phyloP scores from a whole-genome alignment of 2,113 vertebrate genomes.

The Sprattus sprattus region DNA sequence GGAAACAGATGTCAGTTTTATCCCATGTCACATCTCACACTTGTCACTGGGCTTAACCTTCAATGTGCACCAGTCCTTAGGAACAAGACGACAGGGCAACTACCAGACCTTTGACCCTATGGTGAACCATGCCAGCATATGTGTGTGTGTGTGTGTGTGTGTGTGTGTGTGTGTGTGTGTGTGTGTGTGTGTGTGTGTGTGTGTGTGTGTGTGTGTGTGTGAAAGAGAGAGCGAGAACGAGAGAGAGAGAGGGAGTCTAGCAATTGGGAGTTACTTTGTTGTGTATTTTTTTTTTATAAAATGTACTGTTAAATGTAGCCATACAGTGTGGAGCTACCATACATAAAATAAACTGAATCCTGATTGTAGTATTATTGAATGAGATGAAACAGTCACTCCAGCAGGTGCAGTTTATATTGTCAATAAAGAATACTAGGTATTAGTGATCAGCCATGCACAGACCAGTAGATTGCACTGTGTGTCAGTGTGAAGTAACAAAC shows the following conservation, averaged over 20 bases:
- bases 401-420: not conserved
- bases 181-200: slow-evolving; percentile 29
- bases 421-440: too few relatives aligned
- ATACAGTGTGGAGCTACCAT: too few relatives aligned
- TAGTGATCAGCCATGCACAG: not conserved
- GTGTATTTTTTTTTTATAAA: too few relatives aligned
- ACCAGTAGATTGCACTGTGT: not conserved
- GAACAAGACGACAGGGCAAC: not conserved
- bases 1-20: not conserved
- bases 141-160: slow-evolving; percentile 31
- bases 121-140: not conserved
- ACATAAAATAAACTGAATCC: not conserved
- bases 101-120: not conserved
- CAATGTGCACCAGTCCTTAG: not conserved
- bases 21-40: not conserved
- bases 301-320: too few relatives aligned
- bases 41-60: not conserved
- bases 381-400: not conserved
- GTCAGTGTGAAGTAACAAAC: not conserved
- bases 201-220: slow-evolving; percentile 33
- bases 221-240: not conserved
- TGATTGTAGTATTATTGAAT: not conserved
- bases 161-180: slow-evolving; percentile 21
- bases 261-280: too few relatives aligned
- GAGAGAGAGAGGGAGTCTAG: too few relatives aligned